phyloP scores from a whole-genome alignment of 2,888 invertebrate genomes.

The Lithosia quadra region DNA sequence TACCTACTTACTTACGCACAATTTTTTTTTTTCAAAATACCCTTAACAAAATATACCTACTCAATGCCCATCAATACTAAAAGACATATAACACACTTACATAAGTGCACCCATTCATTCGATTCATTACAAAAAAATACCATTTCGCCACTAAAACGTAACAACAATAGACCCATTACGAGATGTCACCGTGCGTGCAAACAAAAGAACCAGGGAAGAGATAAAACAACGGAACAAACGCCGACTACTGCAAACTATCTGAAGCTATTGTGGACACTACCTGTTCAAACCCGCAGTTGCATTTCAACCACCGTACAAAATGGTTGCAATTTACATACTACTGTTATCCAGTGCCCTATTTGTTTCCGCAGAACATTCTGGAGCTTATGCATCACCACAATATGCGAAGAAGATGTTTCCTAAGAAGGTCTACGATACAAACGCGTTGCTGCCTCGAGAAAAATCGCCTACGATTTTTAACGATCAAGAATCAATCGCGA shows the following conservation, averaged over 20 bases:
- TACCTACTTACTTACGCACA: too few relatives aligned
- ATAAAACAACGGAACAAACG: slow-evolving; percentile 76
- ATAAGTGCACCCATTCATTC: slow-evolving; percentile 40
- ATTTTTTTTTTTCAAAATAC: background rate
- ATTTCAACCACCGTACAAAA: slow-evolving; percentile 57
- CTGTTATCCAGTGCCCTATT: slow-evolving; percentile 54
- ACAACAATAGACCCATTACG: slow-evolving; percentile 82
- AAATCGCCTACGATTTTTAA: slow-evolving; percentile 67
- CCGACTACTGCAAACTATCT: slow-evolving; percentile 66
- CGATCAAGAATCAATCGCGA: slow-evolving; percentile 60
- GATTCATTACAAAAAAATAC: slow-evolving; percentile 43
- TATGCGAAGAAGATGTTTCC: slow-evolving; percentile 84
- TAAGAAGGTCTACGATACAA: slow-evolving; percentile 69
- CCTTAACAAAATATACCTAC: background rate
- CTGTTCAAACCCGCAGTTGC: slow-evolving; percentile 65
- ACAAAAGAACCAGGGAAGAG: slow-evolving; percentile 82
- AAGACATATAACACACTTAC: slow-evolving; percentile 26
- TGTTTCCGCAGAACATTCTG: slow-evolving; percentile 72
- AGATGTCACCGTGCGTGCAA: slow-evolving; percentile 85
- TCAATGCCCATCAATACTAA: slow-evolving; percentile 9
- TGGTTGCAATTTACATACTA: slow-evolving; percentile 68
- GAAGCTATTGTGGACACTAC: slow-evolving; percentile 66
- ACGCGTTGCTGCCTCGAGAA: slow-evolving; percentile 73
- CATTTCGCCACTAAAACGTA: slow-evolving; percentile 66
- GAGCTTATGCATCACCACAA: slow-evolving; percentile 85